Evolutionary conservation across 1,140 invertebrate genomes (phyloP).

Genomic region (Heliconius melpomene): DNA sequence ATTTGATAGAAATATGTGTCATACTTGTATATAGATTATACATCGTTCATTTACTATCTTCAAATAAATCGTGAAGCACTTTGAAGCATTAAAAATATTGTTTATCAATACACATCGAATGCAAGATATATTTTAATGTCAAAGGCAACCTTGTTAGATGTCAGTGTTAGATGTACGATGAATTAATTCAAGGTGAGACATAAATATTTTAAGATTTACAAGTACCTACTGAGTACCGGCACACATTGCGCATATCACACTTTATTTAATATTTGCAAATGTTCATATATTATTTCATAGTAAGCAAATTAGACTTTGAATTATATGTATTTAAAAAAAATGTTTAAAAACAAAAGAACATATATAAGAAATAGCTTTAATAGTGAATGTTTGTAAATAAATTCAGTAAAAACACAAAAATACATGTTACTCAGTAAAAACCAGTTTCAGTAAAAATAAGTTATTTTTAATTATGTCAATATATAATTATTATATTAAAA

Average conservation of each 20-base stretch:
- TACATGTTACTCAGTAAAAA: neutral
- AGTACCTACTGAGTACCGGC: neutral
- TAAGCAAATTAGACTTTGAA: no score
- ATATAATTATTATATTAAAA: no score
- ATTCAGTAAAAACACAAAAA: no score
- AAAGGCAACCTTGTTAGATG: conserved; percentile 25
- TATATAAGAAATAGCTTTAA: neutral
- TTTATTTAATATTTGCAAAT: neutral
- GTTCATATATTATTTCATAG: neutral
- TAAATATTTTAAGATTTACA: conserved; percentile 26
- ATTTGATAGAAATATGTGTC: no score
- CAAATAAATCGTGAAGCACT: neutral
- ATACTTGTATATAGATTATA: no score
- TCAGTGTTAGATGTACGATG: conserved; percentile 17
- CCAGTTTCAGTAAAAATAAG: neutral
- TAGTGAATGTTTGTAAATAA: no score
- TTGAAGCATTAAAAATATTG: conserved; percentile 2
- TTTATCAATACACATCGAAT: conserved; percentile 19
- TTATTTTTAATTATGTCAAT: neutral
- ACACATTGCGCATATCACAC: neutral
- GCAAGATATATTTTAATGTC: conserved; percentile 26
- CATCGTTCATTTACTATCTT: neutral
- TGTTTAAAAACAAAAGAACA: no score
- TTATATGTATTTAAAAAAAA: no score
- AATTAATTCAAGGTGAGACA: conserved; percentile 18